Evolutionary conservation across 2,797 vertebrate species (phyloP), one percentile per base, ranked within the genome.

Genomic region (Acanthurus lineatus): DNA sequence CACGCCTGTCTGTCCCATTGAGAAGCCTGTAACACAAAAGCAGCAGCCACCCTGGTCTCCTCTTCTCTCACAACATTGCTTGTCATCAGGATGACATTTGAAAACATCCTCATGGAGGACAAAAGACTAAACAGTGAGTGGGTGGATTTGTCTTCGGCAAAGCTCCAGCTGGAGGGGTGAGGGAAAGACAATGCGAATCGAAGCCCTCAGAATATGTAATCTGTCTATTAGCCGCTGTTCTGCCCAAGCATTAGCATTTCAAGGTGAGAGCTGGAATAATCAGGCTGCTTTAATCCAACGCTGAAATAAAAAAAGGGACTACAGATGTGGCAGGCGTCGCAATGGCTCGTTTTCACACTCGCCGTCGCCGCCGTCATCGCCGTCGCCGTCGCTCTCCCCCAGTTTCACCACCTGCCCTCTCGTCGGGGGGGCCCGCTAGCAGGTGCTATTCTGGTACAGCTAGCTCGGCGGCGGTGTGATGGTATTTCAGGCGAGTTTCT

Each of bases 31-130:
- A 40, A 85, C 88, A 92, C 88, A 92, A 93, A 91, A 83, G 89
- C 83, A 49, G 84, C 84, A 88, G 87, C 87, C 83, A 74, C 82
- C 72, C 85, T 16, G 76, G 53, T 86, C 88, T 91, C 78, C 83
- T 85, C 84, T 73, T 77, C 88, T 86, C 88, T 87, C 85, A 82
- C 84, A 71, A 85, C 88, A 72, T 51, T 49, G 87, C 92, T 92
- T 93, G 93, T 93, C 93, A 94, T 95, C 88, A 57, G 79, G 75
- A 69, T 93, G 92, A 94, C 92, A 91, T 93, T 92, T 92, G 88
- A 94, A 96, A 93, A 92, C 89, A 91, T 88, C 88, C 79, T 92
- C 75, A 81, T 68, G 57, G 90, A 91, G 86, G 92, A 93, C 91
- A 91, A 91, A 93, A 88, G 88, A 89, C 90, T 73, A 88, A 93